Evolutionary conservation across 2,888 invertebrate genomes (phyloP).

Genomic region (Parnassius mnemosyne): DNA sequence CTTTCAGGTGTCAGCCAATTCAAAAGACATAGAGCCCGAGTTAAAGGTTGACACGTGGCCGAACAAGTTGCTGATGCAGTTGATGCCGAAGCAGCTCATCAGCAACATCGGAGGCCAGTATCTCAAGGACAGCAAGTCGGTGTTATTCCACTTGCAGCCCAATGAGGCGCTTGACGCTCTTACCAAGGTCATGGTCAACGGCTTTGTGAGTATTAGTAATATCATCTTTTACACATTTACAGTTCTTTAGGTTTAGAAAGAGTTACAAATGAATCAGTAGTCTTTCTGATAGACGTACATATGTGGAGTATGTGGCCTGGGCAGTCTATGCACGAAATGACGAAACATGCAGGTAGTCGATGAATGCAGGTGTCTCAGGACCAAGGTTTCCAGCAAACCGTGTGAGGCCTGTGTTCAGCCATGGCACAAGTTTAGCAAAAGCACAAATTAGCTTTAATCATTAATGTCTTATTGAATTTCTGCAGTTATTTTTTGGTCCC

Average conservation of each 20-base stretch:
- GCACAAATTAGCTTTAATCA: too few relatives aligned
- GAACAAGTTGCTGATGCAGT: slow-evolving; percentile 93
- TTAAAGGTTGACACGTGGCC: slow-evolving; percentile 97
- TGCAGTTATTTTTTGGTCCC: too few relatives aligned
- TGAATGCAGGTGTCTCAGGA: too few relatives aligned
- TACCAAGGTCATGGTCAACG: slow-evolving; percentile 95
- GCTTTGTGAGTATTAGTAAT: slow-evolving; percentile 86
- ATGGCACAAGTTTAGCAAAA: too few relatives aligned
- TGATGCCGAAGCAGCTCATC: slow-evolving; percentile 95
- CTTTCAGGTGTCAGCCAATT: slow-evolving; percentile 76
- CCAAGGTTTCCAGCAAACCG: too few relatives aligned
- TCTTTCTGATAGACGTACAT: too few relatives aligned
- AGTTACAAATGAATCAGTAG: too few relatives aligned
- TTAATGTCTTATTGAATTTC: too few relatives aligned
- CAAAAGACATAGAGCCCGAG: slow-evolving; percentile 93
- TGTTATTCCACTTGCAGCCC: slow-evolving; percentile 91
- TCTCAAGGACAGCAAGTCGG: slow-evolving; percentile 95
- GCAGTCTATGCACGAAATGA: too few relatives aligned
- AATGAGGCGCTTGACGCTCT: slow-evolving; percentile 93
- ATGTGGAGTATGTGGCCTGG: too few relatives aligned
- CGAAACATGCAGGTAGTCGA: too few relatives aligned
- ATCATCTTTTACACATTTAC: slow-evolving; percentile 17
- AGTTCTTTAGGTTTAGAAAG: background rate
- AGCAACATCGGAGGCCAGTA: slow-evolving; percentile 94
- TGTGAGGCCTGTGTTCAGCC: too few relatives aligned